These are phyloP conservation scores for Drosophila bocki DNA, from an alignment of 1,140 invertebrate species.

Conservation along the genomic window DNA sequence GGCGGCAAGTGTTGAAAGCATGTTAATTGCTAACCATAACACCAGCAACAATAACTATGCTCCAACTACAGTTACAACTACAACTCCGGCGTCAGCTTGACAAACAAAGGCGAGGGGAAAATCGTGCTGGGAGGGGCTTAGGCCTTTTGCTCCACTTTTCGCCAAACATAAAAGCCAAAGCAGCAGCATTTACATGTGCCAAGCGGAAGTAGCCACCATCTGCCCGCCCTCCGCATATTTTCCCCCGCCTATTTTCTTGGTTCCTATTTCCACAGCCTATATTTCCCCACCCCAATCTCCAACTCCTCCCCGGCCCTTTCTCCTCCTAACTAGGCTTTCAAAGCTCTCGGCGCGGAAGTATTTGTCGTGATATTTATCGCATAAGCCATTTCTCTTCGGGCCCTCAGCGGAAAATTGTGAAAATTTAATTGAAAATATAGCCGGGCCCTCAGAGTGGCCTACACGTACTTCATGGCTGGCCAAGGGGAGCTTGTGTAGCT, in stretches of 20 bases:
- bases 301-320: neutral
- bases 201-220: slow-evolving; percentile 56
- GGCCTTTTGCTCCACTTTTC: slow-evolving; percentile 51
- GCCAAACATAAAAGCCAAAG: slow-evolving; percentile 7
- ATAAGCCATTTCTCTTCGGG: slow-evolving; percentile 67
- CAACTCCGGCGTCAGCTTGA: slow-evolving; percentile 41
- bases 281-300: neutral
- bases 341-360: slow-evolving; percentile 64
- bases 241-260: neutral
- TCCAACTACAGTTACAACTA: slow-evolving; percentile 32
- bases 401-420: slow-evolving; percentile 72
- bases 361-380: slow-evolving; percentile 82
- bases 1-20: slow-evolving; percentile 75
- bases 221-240: slow-evolving; percentile 1
- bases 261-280: slow-evolving; percentile 5
- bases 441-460: slow-evolving; percentile 18
- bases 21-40: slow-evolving; percentile 79
- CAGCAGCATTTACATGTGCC: slow-evolving; percentile 64
- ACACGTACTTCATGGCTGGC: slow-evolving; percentile 32
- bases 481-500: slow-evolving; percentile 20
- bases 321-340: slow-evolving; percentile 15
- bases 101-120: slow-evolving; percentile 21
- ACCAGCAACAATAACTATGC: slow-evolving; percentile 47
- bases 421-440: slow-evolving; percentile 80
- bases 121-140: slow-evolving; percentile 18